Conservation (phyloP, 2,888 invertebrate species). For the Tridacna crocea region DNA sequence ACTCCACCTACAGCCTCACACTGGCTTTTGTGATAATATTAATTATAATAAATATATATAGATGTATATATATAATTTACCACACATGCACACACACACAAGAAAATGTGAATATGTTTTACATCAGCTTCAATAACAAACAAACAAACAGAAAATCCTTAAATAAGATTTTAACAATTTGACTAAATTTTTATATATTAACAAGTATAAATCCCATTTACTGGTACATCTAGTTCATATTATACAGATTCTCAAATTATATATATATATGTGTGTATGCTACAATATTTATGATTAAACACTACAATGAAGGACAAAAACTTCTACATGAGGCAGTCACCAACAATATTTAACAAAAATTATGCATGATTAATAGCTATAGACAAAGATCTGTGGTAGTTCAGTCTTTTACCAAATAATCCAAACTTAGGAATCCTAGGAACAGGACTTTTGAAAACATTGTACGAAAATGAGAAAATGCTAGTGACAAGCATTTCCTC, state of each 20-base stretch:
- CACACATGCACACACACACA: conserved; percentile 48
- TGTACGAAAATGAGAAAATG: too few relatives aligned
- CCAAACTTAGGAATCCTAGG: background rate
- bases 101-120: conserved; percentile 52
- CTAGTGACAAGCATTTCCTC: too few relatives aligned
- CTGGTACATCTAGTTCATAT: conserved; percentile 37
- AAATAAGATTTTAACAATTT: conserved; percentile 74
- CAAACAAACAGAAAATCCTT: conserved; percentile 63
- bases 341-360: conserved; percentile 2
- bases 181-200: conserved; percentile 72
- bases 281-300: conserved; percentile 67
- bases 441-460: background rate
- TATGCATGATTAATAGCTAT: background rate
- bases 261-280: conserved; percentile 62
- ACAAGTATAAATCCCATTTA: conserved; percentile 65
- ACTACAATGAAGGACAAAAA: conserved; percentile 41
- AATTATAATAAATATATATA: conserved; percentile 22
- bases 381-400: background rate
- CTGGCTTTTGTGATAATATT: conserved; percentile 17
- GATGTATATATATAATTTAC: conserved; percentile 34
- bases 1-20: conserved; percentile 24
- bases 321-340: conserved; percentile 12
- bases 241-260: conserved; percentile 66
- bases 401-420: too few relatives aligned
- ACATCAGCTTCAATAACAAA: conserved; percentile 68